Conservation (phyloP, 2,113 vertebrate species). For the Cololabis saira region DNA sequence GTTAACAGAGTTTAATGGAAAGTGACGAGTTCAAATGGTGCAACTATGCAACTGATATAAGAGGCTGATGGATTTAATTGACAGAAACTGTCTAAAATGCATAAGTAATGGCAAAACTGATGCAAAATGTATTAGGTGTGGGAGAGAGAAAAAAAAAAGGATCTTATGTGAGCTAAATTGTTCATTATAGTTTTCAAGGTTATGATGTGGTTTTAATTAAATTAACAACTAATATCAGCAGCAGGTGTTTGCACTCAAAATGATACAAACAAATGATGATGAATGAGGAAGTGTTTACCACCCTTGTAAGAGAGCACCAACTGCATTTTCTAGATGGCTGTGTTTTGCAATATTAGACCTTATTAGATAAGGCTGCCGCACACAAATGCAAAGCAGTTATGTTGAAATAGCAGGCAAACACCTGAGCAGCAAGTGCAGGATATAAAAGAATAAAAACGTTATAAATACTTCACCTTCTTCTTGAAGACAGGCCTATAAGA, state of each 20-base stretch:
- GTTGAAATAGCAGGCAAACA: background rate
- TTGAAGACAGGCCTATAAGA: constrained; percentile 13
- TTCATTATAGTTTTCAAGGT: no score
- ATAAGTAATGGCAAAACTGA: no score
- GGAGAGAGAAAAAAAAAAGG: no score
- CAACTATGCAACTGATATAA: background rate
- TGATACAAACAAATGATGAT: background rate
- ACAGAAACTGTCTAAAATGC: no score
- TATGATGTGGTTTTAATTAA: no score
- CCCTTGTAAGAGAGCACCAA: background rate
- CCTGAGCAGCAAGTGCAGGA: constrained; percentile 6
- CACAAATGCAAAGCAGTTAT: background rate
- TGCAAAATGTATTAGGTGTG: no score
- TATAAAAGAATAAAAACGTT: constrained; percentile 3
- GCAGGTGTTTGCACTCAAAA: background rate
- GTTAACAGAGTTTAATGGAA: constrained; percentile 28
- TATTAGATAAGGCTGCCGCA: background rate
- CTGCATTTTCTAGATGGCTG: background rate
- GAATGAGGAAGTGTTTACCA: background rate
- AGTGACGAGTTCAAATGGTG: constrained; percentile 20
- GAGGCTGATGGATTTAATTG: background rate
- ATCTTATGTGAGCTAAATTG: no score
- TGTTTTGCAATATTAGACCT: no score
- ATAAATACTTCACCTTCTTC: background rate
- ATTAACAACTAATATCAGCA: background rate